Conservation (phyloP, 2,797 vertebrate species). For the Pipistrellus pygmaeus region DNA sequence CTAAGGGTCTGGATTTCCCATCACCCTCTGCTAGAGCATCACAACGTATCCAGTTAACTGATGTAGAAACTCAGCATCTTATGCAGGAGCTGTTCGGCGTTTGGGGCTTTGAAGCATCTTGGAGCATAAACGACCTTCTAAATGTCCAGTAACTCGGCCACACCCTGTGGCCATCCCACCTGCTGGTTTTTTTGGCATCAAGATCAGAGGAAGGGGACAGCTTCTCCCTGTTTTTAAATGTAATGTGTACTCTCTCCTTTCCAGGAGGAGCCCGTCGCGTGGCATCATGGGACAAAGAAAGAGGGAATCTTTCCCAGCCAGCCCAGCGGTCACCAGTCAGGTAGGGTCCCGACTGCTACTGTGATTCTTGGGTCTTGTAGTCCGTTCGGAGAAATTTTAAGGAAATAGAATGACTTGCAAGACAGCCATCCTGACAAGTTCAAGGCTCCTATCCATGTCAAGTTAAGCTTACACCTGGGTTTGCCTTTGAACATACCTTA, state of each 20-base stretch:
- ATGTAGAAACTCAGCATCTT: neutral
- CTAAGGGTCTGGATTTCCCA: neutral
- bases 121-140: neutral
- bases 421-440: neutral
- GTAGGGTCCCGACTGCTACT: neutral
- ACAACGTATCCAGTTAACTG: neutral
- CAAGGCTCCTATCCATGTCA: neutral
- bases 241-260: fast-evolving
- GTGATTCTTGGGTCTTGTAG: neutral
- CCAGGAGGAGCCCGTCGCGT: neutral
- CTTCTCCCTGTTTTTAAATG: neutral
- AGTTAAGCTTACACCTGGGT: neutral
- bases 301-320: neutral
- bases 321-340: neutral
- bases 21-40: neutral
- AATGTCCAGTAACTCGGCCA: neutral
- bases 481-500: neutral
- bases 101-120: neutral
- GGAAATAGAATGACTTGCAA: constrained; percentile 24
- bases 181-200: neutral
- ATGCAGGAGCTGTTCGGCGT: neutral
- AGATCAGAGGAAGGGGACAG: neutral
- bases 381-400: neutral
- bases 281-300: neutral
- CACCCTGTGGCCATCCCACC: neutral